Base-by-base conservation (phyloP, 2,888 invertebrate species). In the Kuschelorhynchus macadamiae region DNA sequence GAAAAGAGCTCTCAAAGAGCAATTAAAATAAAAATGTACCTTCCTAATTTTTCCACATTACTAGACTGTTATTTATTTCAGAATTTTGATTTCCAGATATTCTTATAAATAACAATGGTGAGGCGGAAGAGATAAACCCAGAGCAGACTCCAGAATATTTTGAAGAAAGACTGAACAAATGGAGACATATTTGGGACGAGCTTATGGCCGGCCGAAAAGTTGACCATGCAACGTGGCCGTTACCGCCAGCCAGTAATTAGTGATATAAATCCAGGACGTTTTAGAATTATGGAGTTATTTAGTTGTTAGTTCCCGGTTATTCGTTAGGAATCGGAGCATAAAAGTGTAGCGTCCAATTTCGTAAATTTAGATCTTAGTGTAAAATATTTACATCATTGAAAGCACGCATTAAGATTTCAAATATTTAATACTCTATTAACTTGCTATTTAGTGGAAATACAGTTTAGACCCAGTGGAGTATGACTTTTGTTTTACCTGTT, bases 141-240 rank as follows among this genome's bases (percentile, higher is more conserved):
- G 52, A 50, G 8, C 74, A 73, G 50, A 76, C 73, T 46, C 70
- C 77, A 1, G 81, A 81, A 50, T 81, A 80, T 72, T 82, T 78
- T 76, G 76, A 76, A 59, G 77, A 78, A 50, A 73, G 79, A 57
- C 72, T 82, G 59, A 72, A 76, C 21, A 79, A 76, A 76, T 82
- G 80, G 80, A 73, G 76, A 32, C 67, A 76, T 41, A 67, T 77
- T 57, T 81, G 78, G 75, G 76, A 77, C 12, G 68, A 72, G 1
- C 36, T 71, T 8, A 74, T 73, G 55, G 20, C 56, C 2, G 76
- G 73, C 20, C 70, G 68, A 17, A 63, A 62, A 11, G 69, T 73
- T 12, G 69, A 69, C 7, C 61, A 67, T 47, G 62, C 71, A 1
- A 47, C 55, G 32, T 72, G 68, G 71, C 71, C 71, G 4, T 11